These are phyloP conservation scores for Edolisoma coerulescens DNA, from an alignment of 2,113 vertebrate genomes.

Conservation along the genomic window DNA sequence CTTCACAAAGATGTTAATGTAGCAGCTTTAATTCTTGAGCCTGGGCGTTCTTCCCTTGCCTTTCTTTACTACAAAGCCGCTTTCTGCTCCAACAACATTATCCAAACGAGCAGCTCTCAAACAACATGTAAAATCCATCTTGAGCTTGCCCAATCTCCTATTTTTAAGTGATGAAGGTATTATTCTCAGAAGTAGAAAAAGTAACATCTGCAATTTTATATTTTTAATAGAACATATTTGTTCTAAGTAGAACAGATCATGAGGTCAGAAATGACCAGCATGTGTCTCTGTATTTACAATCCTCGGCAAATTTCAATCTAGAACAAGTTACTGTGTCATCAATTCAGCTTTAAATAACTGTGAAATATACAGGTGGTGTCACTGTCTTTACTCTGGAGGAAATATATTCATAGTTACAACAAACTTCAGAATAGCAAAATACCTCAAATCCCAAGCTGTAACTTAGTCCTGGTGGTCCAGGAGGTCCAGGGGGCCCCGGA, in stretches of 20 bases:
- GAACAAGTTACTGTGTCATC: not conserved
- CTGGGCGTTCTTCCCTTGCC: not conserved
- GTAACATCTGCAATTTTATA: not conserved
- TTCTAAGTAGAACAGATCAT: not conserved
- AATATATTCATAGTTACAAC: not conserved
- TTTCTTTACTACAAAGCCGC: not conserved
- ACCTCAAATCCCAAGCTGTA: slow-evolving; percentile 82
- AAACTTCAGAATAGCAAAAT: not conserved
- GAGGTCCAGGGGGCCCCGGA: slow-evolving; percentile 77
- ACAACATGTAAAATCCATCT: not conserved
- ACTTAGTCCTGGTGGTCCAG: slow-evolving; percentile 57
- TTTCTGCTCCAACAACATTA: not conserved
- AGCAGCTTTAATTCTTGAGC: not conserved
- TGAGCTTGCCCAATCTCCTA: not conserved
- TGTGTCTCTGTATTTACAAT: not conserved
- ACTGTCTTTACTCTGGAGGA: not conserved
- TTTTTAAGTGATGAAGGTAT: not conserved
- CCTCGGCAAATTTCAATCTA: not conserved
- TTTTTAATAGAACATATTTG: not conserved
- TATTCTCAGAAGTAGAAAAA: not conserved
- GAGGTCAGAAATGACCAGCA: not conserved
- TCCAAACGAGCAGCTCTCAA: not conserved
- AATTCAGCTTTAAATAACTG: not conserved
- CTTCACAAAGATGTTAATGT: not conserved
- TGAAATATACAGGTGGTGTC: not conserved